phyloP scores from a whole-genome alignment of 2,113 vertebrate genomes.

The Ameiurus melas region DNA sequence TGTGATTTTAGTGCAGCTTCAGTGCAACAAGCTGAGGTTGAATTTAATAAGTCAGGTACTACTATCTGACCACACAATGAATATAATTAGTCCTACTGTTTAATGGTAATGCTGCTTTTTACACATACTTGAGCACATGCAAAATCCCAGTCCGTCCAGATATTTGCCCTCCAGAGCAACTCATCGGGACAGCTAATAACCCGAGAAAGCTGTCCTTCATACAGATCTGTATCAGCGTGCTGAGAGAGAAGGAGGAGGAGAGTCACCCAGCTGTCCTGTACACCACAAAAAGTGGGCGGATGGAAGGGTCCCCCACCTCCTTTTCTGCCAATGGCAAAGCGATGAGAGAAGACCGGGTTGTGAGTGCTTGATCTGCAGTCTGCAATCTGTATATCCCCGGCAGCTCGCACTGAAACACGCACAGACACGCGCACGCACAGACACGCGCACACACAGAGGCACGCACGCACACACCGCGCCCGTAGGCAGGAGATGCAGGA shows the following conservation, averaged over 20 bases:
- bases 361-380: constrained; percentile 65
- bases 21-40: background rate
- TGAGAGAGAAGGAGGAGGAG: constrained; percentile 36
- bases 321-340: constrained; percentile 74
- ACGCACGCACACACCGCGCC: constrained; percentile 70
- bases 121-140: background rate
- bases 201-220: constrained; percentile 11
- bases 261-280: constrained; percentile 68
- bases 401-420: constrained; percentile 54
- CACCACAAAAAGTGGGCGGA: constrained; percentile 71
- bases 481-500: constrained; percentile 78
- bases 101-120: background rate
- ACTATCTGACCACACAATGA: background rate
- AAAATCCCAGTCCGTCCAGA: background rate
- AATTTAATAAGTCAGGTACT: background rate
- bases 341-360: constrained; percentile 68
- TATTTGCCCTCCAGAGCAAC: background rate
- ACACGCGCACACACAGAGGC: constrained; percentile 65
- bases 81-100: background rate
- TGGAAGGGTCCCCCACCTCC: constrained; percentile 68
- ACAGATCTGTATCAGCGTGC: constrained; percentile 6
- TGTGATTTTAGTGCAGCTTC: too few relatives aligned
- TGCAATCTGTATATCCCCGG: constrained; percentile 74
- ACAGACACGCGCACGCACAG: constrained; percentile 65
- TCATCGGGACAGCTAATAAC: background rate